Percentiles rank a stretch among this genome's conserved stretches.
Evolutionary conservation across 2,113 vertebrate species (phyloP).

Genomic region (Castor canadensis): DNA sequence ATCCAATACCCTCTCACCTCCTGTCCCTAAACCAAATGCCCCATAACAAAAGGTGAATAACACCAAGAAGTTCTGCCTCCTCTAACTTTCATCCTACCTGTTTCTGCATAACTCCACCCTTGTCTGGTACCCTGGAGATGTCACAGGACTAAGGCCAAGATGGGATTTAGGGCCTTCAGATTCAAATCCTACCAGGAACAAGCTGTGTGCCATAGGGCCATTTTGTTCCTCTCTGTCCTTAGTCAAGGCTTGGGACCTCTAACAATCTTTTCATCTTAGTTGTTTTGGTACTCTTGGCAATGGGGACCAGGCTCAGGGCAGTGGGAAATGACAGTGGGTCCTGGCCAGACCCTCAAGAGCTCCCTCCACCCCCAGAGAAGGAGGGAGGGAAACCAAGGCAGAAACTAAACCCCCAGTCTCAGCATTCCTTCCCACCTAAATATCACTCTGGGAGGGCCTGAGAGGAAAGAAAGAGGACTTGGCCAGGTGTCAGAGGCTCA

Average conservation of each 20-base stretch:
- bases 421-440: neutral
- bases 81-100: neutral
- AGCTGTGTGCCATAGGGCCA: fast-evolving
- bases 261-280: neutral
- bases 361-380: neutral
- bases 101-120: neutral
- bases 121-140: neutral
- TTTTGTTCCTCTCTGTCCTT: neutral
- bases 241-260: neutral
- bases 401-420: neutral
- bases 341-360: neutral
- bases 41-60: neutral
- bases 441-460: neutral
- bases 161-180: neutral
- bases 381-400: neutral
- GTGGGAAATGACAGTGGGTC: neutral
- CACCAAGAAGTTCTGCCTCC: neutral
- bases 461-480: neutral
- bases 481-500: too few species aligned
- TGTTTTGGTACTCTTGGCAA: neutral
- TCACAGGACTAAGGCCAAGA: neutral
- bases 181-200: neutral
- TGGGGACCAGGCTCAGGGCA: neutral
- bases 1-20: neutral
- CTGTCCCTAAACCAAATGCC: neutral